Conservation (phyloP, 30 jellyfish, hydroid and myxozoan species). For the Catostylus mosaicus region DNA sequence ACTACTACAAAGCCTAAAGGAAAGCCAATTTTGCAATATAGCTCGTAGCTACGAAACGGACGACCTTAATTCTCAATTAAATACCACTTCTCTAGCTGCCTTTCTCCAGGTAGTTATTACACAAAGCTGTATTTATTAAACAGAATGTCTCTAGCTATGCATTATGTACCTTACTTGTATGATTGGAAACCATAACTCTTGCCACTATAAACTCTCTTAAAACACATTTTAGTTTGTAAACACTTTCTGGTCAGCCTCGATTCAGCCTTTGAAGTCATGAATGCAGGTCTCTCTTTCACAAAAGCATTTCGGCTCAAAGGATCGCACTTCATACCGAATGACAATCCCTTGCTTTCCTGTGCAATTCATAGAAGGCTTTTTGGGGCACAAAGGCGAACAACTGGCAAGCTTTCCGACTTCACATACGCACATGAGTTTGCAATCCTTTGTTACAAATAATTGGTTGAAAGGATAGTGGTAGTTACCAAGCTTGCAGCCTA, state of each 20-base stretch:
- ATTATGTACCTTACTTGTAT: no score
- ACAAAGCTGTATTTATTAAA: no score
- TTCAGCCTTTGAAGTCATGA: slow-evolving; percentile 6
- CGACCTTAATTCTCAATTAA: no score
- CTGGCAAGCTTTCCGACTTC: slow-evolving; percentile 31
- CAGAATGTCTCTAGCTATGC: no score
- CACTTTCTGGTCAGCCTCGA: neutral
- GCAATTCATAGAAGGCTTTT: slow-evolving; percentile 12
- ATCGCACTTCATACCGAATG: slow-evolving; percentile 45
- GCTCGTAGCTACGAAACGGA: no score
- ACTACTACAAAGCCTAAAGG: no score
- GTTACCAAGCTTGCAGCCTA: slow-evolving; percentile 43
- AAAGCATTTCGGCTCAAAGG: slow-evolving; percentile 52
- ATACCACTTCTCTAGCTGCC: no score
- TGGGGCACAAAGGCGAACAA: slow-evolving; percentile 57
- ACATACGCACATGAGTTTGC: slow-evolving; percentile 51
- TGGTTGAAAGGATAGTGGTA: slow-evolving; percentile 32
- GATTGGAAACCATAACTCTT: neutral
- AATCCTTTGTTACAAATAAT: slow-evolving; percentile 47
- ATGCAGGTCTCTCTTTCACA: slow-evolving; percentile 50
- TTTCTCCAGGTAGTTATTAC: no score
- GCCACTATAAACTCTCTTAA: neutral
- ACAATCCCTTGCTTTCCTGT: slow-evolving; percentile 20
- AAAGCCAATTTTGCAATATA: no score
- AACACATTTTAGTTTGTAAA: neutral